Evolutionary conservation across 2,113 vertebrate species (phyloP).

Genomic region (Varanus salvator): DNA sequence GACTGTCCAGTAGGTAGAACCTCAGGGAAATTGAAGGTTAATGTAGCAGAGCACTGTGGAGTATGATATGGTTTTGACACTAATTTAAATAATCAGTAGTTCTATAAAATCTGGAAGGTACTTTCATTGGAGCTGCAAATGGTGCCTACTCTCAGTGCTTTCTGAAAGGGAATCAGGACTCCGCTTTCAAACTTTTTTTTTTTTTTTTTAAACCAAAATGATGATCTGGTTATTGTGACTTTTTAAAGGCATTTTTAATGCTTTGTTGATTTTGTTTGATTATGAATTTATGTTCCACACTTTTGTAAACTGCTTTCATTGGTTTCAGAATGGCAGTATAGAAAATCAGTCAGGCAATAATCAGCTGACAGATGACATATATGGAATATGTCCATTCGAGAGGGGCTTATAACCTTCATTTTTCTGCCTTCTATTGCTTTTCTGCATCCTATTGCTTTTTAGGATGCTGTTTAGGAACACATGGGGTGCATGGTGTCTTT

Average conservation of each 20-base stretch:
- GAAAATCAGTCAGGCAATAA: background rate
- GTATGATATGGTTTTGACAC: background rate
- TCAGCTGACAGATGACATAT: background rate
- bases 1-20: background rate
- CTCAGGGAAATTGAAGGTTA: background rate
- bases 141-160: too few species aligned
- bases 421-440: background rate
- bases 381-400: background rate
- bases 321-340: too few species aligned
- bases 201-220: too few species aligned
- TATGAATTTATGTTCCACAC: too few species aligned
- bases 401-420: background rate
- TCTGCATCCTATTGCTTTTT: background rate
- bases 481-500: background rate
- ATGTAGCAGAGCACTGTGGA: background rate
- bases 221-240: too few species aligned
- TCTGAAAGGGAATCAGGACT: too few species aligned
- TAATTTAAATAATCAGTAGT: background rate
- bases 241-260: too few species aligned
- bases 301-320: too few species aligned
- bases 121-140: too few species aligned
- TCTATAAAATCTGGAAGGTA: too few species aligned
- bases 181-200: too few species aligned
- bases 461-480: background rate
- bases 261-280: too few species aligned